Conservation (phyloP, 2,113 vertebrate species). For the Tinamus guttatus region DNA sequence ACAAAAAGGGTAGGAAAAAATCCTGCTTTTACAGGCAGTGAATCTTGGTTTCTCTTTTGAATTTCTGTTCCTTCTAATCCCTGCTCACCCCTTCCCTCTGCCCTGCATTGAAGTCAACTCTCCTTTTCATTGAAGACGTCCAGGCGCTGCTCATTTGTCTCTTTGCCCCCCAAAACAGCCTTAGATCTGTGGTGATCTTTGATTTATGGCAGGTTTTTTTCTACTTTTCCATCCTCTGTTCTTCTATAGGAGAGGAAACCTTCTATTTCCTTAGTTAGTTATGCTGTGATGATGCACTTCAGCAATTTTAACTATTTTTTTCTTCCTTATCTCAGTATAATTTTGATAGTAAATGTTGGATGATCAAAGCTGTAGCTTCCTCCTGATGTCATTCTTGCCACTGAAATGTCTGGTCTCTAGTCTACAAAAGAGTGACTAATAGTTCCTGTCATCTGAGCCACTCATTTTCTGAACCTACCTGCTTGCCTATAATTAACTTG, state of each 20-base stretch:
- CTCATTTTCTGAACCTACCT: neutral
- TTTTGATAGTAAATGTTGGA: neutral
- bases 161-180: neutral
- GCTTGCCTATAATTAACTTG: neutral
- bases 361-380: neutral
- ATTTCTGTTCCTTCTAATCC: neutral
- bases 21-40: fast-evolving
- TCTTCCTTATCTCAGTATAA: neutral
- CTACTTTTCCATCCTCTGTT: neutral
- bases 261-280: neutral
- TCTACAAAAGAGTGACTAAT: neutral
- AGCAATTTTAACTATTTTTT: neutral
- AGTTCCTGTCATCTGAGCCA: slow-evolving; percentile 2
- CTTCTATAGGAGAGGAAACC: neutral
- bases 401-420: neutral
- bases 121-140: neutral
- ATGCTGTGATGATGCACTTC: neutral
- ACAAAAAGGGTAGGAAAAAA: neutral
- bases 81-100: neutral
- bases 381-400: neutral
- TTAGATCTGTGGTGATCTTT: neutral
- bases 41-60: neutral
- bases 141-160: neutral
- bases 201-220: neutral
- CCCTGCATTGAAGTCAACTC: neutral